Evolutionary conservation across 2,113 vertebrate species (phyloP).

Genomic region (Brachyistius frenatus): DNA sequence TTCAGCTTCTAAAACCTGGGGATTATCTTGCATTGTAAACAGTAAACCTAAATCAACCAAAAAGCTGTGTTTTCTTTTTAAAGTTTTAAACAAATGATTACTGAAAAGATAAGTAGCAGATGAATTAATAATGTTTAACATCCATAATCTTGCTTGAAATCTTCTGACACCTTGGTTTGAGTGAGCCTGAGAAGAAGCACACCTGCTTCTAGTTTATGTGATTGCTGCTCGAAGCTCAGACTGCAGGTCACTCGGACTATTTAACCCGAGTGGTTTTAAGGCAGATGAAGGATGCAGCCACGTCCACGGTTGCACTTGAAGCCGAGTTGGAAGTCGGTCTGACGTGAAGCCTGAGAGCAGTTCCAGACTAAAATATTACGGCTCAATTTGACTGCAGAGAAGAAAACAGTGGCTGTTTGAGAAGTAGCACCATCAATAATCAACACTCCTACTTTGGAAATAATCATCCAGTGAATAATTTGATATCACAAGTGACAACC

Average conservation of each 20-base stretch:
- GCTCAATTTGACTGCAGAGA: constrained; percentile 14
- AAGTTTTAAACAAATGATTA: too few species aligned
- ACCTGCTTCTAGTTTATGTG: constrained; percentile 65
- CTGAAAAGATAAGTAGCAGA: too few species aligned
- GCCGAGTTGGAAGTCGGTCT: background rate
- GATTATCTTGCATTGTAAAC: too few species aligned
- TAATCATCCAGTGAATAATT: background rate
- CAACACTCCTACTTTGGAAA: background rate
- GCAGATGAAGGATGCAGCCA: background rate
- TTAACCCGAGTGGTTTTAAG: constrained; percentile 2
- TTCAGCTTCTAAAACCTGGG: background rate
- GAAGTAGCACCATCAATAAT: background rate
- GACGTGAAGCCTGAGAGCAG: background rate
- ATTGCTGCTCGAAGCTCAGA: constrained; percentile 42
- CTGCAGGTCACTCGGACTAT: background rate
- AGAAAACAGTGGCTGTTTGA: background rate
- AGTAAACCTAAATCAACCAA: too few species aligned
- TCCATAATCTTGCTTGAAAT: too few species aligned
- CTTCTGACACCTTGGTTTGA: too few species aligned
- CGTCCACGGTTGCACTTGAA: background rate
- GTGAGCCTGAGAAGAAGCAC: constrained; percentile 21
- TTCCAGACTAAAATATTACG: constrained; percentile 2
- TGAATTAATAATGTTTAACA: too few species aligned
- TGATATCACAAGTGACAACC: constrained; percentile 5
- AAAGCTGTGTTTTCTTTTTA: too few species aligned